Base-by-base conservation (phyloP, 2,888 invertebrate species). In the Pristionchus japonicus region DNA sequence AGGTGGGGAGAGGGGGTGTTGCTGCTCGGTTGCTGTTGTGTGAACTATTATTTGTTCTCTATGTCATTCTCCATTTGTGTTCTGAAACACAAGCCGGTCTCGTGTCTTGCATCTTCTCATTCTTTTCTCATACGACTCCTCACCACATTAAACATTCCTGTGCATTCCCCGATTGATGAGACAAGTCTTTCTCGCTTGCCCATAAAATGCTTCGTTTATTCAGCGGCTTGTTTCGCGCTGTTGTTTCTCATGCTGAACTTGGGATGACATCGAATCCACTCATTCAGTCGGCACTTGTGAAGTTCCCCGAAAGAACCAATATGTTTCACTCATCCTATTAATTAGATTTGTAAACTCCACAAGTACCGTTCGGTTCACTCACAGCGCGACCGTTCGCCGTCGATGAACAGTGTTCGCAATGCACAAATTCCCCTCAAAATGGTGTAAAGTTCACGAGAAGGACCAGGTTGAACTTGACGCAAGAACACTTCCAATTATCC, bases 401-500 rank as follows among this genome's bases (percentile, higher is more conserved):
- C n/a, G n/a, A n/a, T n/a, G n/a, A n/a, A n/a, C n/a, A n/a, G n/a
- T n/a, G n/a, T n/a, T n/a, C n/a, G n/a, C n/a, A n/a, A n/a, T n/a
- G n/a, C n/a, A n/a, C n/a, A n/a, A n/a, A n/a, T n/a, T n/a, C 52
- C 52, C 52, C 15, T 52, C 52, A 20, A 11, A 15, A 52, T 17
- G 23, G 37, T 15, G 31, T 34, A 23, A 74, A 40, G 74, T 74
- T 74, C 23, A 34, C 40, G 15, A 3, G 37, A 40, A 67, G 13
- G 40, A n/a, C 43, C 43, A 43, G 11, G 6, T 43, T 43, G 43
- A 43, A 43, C 43, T 20, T 27, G n/a, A n/a, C n/a, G n/a, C n/a
- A n/a, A 6, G 77, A 77, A 77, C 77, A 47, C 77, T 27, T 15
- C 43, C 77, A n/a, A 77, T 77, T 77, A 43, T 77, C 77, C 77